These are phyloP conservation scores for Gasterosteus aculeatus DNA, from an alignment of 2,113 vertebrate species.

Conservation along the genomic window DNA sequence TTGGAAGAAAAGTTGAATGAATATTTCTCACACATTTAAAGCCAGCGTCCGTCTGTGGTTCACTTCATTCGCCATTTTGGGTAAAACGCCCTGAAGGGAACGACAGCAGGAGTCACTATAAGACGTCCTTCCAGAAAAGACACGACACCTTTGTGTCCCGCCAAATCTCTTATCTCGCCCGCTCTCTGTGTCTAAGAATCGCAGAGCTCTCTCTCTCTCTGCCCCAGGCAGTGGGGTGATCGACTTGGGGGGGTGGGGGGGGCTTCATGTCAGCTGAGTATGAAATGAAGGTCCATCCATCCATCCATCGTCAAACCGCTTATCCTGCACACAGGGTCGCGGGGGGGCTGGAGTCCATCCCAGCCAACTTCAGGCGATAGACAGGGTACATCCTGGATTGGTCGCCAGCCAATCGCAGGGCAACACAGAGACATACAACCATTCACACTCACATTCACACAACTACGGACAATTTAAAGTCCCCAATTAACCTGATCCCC, in stretches of 20 bases:
- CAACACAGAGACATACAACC: too few species aligned
- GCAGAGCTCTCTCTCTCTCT: slow-evolving; percentile 46
- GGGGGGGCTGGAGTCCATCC: too few species aligned
- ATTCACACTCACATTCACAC: too few species aligned
- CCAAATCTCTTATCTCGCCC: slow-evolving; percentile 13
- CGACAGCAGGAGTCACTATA: neutral
- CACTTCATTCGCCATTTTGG: neutral
- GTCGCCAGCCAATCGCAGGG: too few species aligned
- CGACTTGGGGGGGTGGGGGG: slow-evolving; percentile 23
- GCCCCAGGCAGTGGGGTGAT: slow-evolving; percentile 47
- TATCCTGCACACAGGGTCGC: too few species aligned
- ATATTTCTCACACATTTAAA: slow-evolving; percentile 19
- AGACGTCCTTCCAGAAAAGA: slow-evolving; percentile 19
- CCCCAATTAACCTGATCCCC: too few species aligned
- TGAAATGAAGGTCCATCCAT: slow-evolving; percentile 16
- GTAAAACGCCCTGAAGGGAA: neutral
- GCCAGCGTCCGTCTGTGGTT: neutral
- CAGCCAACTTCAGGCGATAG: too few species aligned
- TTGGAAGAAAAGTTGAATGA: slow-evolving; percentile 37
- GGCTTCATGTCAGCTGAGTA: slow-evolving; percentile 30
- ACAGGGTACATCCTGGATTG: too few species aligned
- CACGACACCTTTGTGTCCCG: slow-evolving; percentile 1
- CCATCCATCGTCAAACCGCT: too few species aligned
- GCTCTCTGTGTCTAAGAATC: slow-evolving; percentile 38
- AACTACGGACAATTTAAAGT: too few species aligned